Conservation (phyloP, 2,113 vertebrate genomes). For the Miniopterus natalensis region DNA sequence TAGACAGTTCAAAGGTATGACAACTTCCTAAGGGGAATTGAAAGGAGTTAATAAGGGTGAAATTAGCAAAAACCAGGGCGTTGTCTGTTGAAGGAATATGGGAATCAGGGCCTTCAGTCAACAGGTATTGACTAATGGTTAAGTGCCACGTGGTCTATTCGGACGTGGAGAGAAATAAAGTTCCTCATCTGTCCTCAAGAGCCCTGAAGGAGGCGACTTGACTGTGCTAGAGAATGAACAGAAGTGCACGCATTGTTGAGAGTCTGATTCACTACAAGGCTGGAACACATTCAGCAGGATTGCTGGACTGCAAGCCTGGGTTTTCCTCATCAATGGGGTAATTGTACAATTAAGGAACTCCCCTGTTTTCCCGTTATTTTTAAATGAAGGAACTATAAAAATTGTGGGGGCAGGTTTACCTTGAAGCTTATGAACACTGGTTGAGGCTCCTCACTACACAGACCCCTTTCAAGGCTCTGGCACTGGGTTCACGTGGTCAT, state of each 20-base stretch:
- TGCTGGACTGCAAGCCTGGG: constrained; percentile 6
- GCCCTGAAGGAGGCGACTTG: not conserved
- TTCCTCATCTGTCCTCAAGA: not conserved
- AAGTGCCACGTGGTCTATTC: not conserved
- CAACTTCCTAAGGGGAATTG: not conserved
- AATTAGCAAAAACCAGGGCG: not conserved
- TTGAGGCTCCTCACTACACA: not conserved
- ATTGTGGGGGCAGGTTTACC: not conserved
- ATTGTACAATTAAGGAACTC: constrained; percentile 19
- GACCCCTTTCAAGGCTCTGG: not conserved
- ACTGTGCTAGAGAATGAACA: not conserved
- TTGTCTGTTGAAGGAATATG: not conserved
- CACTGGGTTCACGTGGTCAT: not conserved
- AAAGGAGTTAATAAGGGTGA: not conserved
- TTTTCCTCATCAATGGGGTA: constrained; percentile 40
- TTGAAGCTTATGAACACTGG: not conserved
- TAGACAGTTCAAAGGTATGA: not conserved
- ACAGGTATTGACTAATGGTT: not conserved
- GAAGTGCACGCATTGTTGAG: not conserved
- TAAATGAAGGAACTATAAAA: not conserved
- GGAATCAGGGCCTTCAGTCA: not conserved
- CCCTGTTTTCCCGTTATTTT: constrained; percentile 45
- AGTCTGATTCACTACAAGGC: not conserved
- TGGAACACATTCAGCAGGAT: not conserved
- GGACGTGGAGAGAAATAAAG: not conserved